Percentiles rank a stretch among this genome's conserved stretches.
These are phyloP conservation scores for Dascillus cervinus DNA, from an alignment of 2,888 invertebrate genomes.

Conservation along the genomic window DNA sequence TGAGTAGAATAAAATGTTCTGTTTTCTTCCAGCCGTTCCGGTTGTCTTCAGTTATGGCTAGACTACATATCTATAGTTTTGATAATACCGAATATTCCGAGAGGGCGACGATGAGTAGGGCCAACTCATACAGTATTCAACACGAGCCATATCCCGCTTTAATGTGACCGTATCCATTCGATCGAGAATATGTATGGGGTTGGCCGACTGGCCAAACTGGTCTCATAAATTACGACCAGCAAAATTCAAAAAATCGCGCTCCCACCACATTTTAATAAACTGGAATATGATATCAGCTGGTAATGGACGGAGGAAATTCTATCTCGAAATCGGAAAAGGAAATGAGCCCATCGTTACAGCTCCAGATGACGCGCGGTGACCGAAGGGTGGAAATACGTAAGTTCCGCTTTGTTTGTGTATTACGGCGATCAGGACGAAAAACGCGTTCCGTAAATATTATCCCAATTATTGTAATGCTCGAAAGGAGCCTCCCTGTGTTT, in stretches of 20 bases:
- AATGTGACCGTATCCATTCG: slow-evolving; percentile 31
- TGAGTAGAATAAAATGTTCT: too few relatives aligned
- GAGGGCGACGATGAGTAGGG: slow-evolving; percentile 16
- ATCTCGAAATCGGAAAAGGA: slow-evolving; percentile 27
- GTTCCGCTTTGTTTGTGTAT: too few relatives aligned
- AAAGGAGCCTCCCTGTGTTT: slow-evolving; percentile 24
- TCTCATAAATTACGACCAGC: slow-evolving; percentile 31
- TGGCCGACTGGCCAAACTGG: slow-evolving; percentile 25
- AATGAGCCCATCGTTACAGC: slow-evolving; percentile 26
- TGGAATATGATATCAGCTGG: slow-evolving; percentile 24
- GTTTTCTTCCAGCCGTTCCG: too few relatives aligned
- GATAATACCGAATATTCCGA: slow-evolving; percentile 15
- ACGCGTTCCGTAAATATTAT: slow-evolving; percentile 26
- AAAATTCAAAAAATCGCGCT: slow-evolving; percentile 17
- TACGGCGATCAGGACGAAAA: slow-evolving; percentile 12
- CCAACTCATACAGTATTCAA: slow-evolving; percentile 35
- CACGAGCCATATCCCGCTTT: slow-evolving; percentile 32
- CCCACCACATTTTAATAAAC: slow-evolving; percentile 6
- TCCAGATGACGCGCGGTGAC: slow-evolving; percentile 21
- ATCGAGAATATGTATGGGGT: slow-evolving; percentile 33
- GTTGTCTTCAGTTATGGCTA: too few relatives aligned
- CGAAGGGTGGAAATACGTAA: too few relatives aligned
- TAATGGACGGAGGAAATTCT: slow-evolving; percentile 25
- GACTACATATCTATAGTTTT: too few relatives aligned
- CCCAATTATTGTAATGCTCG: slow-evolving; percentile 30